Base-by-base conservation (phyloP, 2,113 vertebrate genomes). In the Grallaria varia region DNA sequence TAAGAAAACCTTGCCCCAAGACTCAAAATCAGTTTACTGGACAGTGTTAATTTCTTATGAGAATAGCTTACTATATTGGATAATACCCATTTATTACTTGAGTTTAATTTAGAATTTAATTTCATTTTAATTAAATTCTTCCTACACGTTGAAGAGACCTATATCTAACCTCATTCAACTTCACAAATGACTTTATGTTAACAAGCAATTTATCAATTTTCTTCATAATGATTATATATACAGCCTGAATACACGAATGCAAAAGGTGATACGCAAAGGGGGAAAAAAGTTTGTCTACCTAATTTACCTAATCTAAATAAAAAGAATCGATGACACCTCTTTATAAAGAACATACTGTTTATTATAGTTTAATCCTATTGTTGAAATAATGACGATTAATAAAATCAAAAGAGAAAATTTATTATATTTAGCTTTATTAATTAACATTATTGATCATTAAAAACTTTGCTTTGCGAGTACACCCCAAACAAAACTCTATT, bases 71-170 rank as follows among this genome's bases (percentile, higher is more conserved):
- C 14, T 95, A 58, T 84, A 91, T 33, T 87, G 80, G 76, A 89
- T 87, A 95, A 60, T 39, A 72, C 79, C 39, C 73, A 58, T 78
- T 97, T 94, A 94, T 87, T 91, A 76, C 91, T 76, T 84, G n/a
- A 89, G 82, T 92, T 95, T 95, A 94, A 96, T 95, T 91, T 87
- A 82, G 47, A 90, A 90, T 92, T 88, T 96, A 81, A 94, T 96
- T 97, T 93, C 1, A 76, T 91, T 96, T 93, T 96, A 97, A 97
- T 97, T 93, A 94, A 91, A 78, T 94, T 87, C 62, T 94, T 89
- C n/a, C 52, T 91, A 56, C 84, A 33, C 75, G 40, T 84, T 72
- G 62, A 92, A 95, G 84, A 95, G 56, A 90, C 76, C 84, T 82
- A 52, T 84, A 93, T 68, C 77, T 89, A 94, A 84, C 74, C 2